phyloP scores from a whole-genome alignment of 2,113 vertebrate genomes.

The Sylvia atricapilla region DNA sequence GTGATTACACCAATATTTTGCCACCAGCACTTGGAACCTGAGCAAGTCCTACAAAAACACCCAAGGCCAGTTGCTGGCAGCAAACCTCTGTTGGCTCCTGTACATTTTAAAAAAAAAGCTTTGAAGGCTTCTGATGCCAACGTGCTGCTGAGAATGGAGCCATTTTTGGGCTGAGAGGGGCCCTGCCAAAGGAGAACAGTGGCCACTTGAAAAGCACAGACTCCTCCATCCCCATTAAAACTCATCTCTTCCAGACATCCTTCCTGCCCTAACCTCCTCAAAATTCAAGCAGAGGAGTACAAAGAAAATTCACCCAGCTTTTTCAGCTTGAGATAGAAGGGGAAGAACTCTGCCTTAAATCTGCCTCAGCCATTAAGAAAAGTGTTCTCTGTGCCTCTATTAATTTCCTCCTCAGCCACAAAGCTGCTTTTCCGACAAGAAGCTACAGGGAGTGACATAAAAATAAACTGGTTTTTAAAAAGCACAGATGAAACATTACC shows the following conservation, averaged over 20 bases:
- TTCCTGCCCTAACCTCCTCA: neutral
- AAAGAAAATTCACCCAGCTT: neutral
- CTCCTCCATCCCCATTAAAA: neutral
- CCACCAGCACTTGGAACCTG: neutral
- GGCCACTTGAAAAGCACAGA: neutral
- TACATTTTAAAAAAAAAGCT: neutral
- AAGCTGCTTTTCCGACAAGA: neutral
- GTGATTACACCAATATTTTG: neutral
- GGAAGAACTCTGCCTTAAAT: neutral
- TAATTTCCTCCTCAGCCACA: neutral
- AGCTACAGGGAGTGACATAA: neutral
- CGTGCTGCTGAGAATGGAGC: neutral
- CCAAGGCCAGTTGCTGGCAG: neutral
- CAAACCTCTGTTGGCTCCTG: neutral
- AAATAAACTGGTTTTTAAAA: neutral
- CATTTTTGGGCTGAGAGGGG: neutral
- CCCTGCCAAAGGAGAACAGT: neutral
- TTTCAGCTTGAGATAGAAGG: neutral
- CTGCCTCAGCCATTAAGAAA: neutral
- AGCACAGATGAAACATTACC: neutral
- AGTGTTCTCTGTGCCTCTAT: neutral
- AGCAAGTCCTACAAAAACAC: neutral
- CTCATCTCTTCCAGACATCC: neutral
- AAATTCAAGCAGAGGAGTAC: neutral
- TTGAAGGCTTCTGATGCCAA: neutral